Evolutionary conservation across 1,140 invertebrate species (phyloP).

Genomic region (Caenorhabditis elegans): WBcel235 BX284604.4:7576501-7577000

Average conservation of each 20-base stretch:
- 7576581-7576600: neutral
- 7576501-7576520: neutral
- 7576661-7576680: neutral
- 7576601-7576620: neutral
- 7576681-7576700: neutral
- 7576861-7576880: too few species aligned
- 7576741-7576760: neutral
- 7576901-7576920: neutral
- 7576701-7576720: too few species aligned
- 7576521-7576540: neutral
- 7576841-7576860: too few species aligned
- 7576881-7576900: too few species aligned
- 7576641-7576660: neutral
- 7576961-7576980: too few species aligned
- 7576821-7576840: neutral
- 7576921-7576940: neutral
- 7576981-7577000: neutral
- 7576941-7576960: too few species aligned
- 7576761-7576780: neutral
- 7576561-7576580: neutral
- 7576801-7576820: neutral
- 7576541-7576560: neutral
- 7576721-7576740: neutral
- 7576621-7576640: neutral
- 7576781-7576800: neutral